Evolutionary conservation across 1,140 invertebrate species (phyloP).

Genomic region (Hycleus cichorii): DNA sequence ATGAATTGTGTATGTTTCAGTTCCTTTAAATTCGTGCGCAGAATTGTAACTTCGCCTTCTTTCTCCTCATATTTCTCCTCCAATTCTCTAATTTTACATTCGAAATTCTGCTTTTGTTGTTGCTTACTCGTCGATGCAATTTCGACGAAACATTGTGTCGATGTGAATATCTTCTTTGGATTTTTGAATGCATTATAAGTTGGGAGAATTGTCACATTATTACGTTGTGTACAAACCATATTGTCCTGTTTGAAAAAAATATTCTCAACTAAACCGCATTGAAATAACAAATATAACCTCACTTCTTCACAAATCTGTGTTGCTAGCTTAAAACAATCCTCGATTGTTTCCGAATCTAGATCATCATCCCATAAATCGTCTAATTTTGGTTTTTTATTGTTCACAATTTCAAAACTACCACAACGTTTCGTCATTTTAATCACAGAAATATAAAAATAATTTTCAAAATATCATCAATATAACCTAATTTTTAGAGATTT

Average conservation of each 20-base stretch:
- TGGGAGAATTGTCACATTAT: slow-evolving; percentile 15
- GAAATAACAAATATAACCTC: not conserved
- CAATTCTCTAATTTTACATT: slow-evolving; percentile 19
- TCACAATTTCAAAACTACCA: no score
- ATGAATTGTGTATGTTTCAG: slow-evolving; percentile 6
- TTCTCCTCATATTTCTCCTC: slow-evolving; percentile 24
- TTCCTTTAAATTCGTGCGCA: slow-evolving; percentile 25
- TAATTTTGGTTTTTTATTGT: slow-evolving; percentile 21
- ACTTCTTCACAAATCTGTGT: slow-evolving; percentile 24
- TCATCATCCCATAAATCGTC: slow-evolving; percentile 32
- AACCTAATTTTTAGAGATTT: no score
- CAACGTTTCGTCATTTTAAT: no score
- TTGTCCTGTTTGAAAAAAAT: not conserved
- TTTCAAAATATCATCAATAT: no score
- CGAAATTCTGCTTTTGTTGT: slow-evolving; percentile 3
- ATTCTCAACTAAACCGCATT: not conserved
- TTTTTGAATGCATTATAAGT: slow-evolving; percentile 28
- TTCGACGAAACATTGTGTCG: slow-evolving; percentile 16
- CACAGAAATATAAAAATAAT: no score
- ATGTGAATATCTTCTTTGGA: slow-evolving; percentile 16
- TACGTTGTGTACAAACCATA: slow-evolving; percentile 1
- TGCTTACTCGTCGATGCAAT: not conserved
- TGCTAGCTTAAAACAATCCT: slow-evolving; percentile 26
- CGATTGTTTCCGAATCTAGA: slow-evolving; percentile 22
- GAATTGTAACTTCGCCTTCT: slow-evolving; percentile 29